Evolutionary conservation across 1,140 invertebrate species (phyloP).

Genomic region (Reticulitermes speratus): DNA sequence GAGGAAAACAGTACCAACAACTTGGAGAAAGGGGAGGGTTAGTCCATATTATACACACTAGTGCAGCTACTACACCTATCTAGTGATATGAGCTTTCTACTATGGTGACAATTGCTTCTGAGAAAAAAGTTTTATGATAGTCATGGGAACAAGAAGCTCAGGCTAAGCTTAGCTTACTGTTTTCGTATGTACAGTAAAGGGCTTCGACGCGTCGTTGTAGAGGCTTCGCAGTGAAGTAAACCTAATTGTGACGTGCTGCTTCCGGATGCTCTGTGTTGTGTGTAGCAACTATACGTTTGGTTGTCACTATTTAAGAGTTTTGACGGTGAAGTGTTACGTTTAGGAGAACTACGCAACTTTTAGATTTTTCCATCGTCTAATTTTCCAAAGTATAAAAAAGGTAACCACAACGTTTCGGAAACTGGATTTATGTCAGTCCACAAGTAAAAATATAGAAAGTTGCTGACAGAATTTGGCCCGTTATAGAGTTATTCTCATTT

Average conservation of each 20-base stretch:
- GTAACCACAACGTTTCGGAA: too few relatives aligned
- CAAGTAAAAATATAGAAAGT: too few relatives aligned
- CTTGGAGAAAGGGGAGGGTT: neutral
- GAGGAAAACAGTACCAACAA: constrained; percentile 3
- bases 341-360: too few relatives aligned
- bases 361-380: too few relatives aligned
- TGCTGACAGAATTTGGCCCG: too few relatives aligned
- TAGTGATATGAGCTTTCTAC: constrained; percentile 39
- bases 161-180: neutral
- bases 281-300: neutral
- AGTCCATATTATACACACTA: constrained; percentile 22
- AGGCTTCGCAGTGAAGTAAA: constrained; percentile 36
- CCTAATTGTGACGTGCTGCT: constrained; percentile 34
- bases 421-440: too few relatives aligned
- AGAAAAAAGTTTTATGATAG: constrained; percentile 46
- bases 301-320: too few relatives aligned
- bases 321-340: too few relatives aligned
- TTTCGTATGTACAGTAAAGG: neutral
- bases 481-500: too few relatives aligned
- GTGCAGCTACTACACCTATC: constrained; percentile 32
- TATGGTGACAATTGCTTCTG: constrained; percentile 46
- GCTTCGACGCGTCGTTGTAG: constrained; percentile 37
- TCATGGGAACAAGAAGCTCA: constrained; percentile 36
- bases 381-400: too few relatives aligned
- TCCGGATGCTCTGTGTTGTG: neutral